Evolutionary conservation across 2,888 invertebrate genomes (phyloP), one percentile per base, ranked within the genome.

Genomic region (Calameuta filiformis): DNA sequence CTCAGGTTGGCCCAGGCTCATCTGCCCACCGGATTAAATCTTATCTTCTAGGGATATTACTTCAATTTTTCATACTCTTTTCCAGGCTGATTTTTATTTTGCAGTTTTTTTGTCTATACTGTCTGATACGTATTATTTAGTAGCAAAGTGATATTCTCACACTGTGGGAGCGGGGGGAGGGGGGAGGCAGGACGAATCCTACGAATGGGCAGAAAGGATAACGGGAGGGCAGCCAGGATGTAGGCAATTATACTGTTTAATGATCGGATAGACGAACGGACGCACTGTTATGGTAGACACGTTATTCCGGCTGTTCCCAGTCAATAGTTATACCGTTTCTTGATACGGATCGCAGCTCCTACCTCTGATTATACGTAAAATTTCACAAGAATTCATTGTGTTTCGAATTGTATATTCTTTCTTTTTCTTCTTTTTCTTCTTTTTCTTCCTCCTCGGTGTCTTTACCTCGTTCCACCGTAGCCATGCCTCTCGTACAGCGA

Each of bases 181-280:
- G 37, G 34, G 35, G 35, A 23, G 9, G 56, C 9, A 56, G 56
- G 56, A 56, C 56, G 71, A 71, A 71, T 71, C 71, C 71, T 33
- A 71, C 71, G 31, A 71, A 12, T 34, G 34, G 71, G 23, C 9
- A 71, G 34, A 71, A 31, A 81, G 81, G 81, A 84, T 85, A 84
- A 84, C 84, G 86, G 85, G 85, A 87, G 86, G 83, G 82, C 81
- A 80, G 80, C 80, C 87, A 87, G 90, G 90, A 90, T 85, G 85
- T 78, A 77, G 81, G 85, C 89, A 88, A 90, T 90, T 90, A 90
- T 85, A 89, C 82, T 87, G 90, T 89, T 90, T 89, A 90, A 90
- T 89, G 89, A 87, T 83, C 84, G 87, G 83, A 83, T 82, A 83
- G 85, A 77, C 86, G 84, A 85, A 86, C 83, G 86, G 86, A 88